Evolutionary conservation across 2,113 vertebrate genomes (phyloP).

Genomic region (Paratilapia polleni): DNA sequence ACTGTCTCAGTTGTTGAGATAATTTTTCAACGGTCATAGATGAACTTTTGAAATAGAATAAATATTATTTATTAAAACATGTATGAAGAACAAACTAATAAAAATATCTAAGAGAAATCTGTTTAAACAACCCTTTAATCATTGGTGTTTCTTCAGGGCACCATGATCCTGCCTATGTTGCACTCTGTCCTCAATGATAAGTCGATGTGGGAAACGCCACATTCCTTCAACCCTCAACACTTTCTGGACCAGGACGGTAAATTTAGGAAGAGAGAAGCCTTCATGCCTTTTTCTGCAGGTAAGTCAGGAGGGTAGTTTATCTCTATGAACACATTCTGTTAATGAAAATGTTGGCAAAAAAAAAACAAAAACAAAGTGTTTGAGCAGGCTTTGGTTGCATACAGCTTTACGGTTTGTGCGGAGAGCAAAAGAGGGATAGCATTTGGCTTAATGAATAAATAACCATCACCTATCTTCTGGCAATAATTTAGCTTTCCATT

Average conservation of each 20-base stretch:
- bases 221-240: too few relatives aligned
- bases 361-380: background rate
- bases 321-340: background rate
- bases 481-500: too few relatives aligned
- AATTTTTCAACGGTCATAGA: conserved; percentile 21
- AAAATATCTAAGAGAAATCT: too few relatives aligned
- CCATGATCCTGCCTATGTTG: conserved; percentile 77
- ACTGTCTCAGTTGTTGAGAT: background rate
- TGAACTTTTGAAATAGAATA: accelerated
- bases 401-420: too few relatives aligned
- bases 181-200: conserved; percentile 72
- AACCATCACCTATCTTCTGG: too few relatives aligned
- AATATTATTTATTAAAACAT: too few relatives aligned
- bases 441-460: too few relatives aligned
- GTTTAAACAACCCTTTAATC: accelerated
- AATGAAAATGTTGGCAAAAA: background rate
- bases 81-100: too few relatives aligned
- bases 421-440: too few relatives aligned
- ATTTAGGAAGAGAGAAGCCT: conserved; percentile 28
- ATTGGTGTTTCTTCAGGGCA: conserved; percentile 70
- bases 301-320: background rate
- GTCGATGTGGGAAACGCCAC: conserved; percentile 24
- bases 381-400: background rate
- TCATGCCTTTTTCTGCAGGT: conserved; percentile 29
- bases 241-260: too few relatives aligned